Conservation (phyloP, 1,140 invertebrate species). For the Pseudomyrmex pallidus region DNA sequence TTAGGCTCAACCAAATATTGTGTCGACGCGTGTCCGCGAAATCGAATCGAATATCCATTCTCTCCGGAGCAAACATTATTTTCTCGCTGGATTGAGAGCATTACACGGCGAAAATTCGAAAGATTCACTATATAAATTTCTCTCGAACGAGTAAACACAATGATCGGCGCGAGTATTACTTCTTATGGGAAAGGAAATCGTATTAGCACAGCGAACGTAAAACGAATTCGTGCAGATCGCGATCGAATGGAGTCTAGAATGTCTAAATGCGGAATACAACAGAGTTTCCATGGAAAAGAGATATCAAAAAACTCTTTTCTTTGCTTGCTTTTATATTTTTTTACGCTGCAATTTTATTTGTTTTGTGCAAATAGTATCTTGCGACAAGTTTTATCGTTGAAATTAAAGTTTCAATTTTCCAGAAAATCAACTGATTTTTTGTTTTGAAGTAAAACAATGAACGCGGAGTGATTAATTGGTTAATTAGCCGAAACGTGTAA, state of each 20-base stretch:
- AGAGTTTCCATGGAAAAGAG: neutral
- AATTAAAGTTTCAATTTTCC: neutral
- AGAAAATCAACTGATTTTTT: neutral
- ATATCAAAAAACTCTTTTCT: neutral
- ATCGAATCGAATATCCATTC: conserved; percentile 18
- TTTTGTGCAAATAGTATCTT: no score
- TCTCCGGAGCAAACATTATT: neutral
- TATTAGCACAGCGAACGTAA: conserved; percentile 26
- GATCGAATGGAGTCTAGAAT: neutral
- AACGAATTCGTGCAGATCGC: conserved; percentile 16
- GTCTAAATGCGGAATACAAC: conserved; percentile 11
- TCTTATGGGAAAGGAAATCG: conserved; percentile 20
- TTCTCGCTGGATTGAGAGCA: neutral
- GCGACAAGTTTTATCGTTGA: no score
- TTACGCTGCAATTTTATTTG: no score
- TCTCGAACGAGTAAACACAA: conserved; percentile 42
- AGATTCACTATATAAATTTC: conserved; percentile 44
- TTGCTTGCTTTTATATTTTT: conserved; percentile 2
- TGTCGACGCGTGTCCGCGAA: conserved; percentile 6
- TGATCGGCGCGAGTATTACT: conserved; percentile 24
- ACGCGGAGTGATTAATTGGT: neutral
- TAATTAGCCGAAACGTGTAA: conserved; percentile 25
- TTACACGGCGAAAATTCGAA: neutral
- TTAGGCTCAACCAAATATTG: conserved; percentile 6
- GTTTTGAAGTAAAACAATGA: neutral